Evolutionary conservation across 2,888 invertebrate genomes (phyloP).

Genomic region (Plagodis dolabraria): DNA sequence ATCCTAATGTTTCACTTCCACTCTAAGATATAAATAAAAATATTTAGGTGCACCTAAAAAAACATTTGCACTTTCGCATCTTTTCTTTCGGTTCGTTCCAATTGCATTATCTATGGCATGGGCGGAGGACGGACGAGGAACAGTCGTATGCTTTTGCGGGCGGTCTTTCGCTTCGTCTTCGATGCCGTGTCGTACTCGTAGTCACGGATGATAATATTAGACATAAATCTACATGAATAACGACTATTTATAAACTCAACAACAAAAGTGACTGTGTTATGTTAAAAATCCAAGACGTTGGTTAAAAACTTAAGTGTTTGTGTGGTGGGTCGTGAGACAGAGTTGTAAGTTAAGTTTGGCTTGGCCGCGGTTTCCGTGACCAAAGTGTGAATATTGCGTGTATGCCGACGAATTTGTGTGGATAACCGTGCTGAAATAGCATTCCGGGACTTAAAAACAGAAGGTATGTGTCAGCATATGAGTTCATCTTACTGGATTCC

Average conservation of each 20-base stretch:
- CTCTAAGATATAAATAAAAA: too few relatives aligned
- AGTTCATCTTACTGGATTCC: slow-evolving; percentile 12
- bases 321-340: slow-evolving; percentile 60
- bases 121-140: slow-evolving; percentile 44
- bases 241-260: slow-evolving; percentile 59
- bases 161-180: slow-evolving; percentile 76
- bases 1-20: too few relatives aligned
- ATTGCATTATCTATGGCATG: slow-evolving; percentile 61
- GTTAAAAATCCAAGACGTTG: slow-evolving; percentile 57
- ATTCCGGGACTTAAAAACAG: slow-evolving; percentile 53
- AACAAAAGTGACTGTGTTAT: slow-evolving; percentile 61
- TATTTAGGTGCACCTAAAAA: too few relatives aligned
- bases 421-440: slow-evolving; percentile 62
- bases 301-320: slow-evolving; percentile 61
- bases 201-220: slow-evolving; percentile 70
- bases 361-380: slow-evolving; percentile 59
- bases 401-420: slow-evolving; percentile 71
- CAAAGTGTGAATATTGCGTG: slow-evolving; percentile 67
- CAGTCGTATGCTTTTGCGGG: slow-evolving; percentile 68
- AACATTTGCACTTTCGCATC: too few relatives aligned
- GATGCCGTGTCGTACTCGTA: slow-evolving; percentile 80
- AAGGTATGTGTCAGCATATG: slow-evolving; percentile 53
- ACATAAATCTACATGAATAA: slow-evolving; percentile 69
- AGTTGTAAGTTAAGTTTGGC: slow-evolving; percentile 47
- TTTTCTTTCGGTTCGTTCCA: not conserved